Percentiles rank a stretch among this genome's conserved stretches.
Evolutionary conservation across 2,888 invertebrate genomes (phyloP).

Genomic region (Callosobruchus maculatus): DNA sequence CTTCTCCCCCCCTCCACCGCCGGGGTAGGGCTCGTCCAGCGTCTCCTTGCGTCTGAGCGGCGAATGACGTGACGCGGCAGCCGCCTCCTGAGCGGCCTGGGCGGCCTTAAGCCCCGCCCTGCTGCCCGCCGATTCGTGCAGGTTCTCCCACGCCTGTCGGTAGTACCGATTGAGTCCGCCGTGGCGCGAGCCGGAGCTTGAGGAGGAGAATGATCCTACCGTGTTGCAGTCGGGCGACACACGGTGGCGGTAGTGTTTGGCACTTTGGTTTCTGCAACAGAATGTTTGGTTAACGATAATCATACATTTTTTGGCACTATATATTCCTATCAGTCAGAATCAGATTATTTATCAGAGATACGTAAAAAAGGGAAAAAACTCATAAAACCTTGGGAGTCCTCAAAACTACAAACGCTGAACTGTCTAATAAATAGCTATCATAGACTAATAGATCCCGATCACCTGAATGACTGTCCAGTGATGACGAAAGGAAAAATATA

Average conservation of each 20-base stretch:
- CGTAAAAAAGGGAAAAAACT: too few species aligned
- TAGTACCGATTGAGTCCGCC: constrained; percentile 80
- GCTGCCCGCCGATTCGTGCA: constrained; percentile 75
- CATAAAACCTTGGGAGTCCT: too few species aligned
- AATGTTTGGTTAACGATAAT: too few species aligned
- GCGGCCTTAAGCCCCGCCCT: constrained; percentile 46
- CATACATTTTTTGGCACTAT: too few species aligned
- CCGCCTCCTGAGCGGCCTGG: constrained; percentile 51
- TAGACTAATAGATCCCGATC: too few species aligned
- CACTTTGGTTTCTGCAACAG: constrained; percentile 67
- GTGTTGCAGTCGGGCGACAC: constrained; percentile 89
- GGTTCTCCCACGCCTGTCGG: constrained; percentile 89
- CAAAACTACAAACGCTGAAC: too few species aligned
- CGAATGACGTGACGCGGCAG: constrained; percentile 51
- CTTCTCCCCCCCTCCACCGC: constrained; percentile 47
- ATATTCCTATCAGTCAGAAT: too few species aligned
- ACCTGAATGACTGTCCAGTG: too few species aligned
- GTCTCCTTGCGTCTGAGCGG: constrained; percentile 68
- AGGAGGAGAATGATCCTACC: constrained; percentile 84
- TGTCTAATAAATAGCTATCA: too few species aligned
- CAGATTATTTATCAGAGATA: too few species aligned
- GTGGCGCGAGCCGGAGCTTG: constrained; percentile 78
- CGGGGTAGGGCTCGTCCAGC: constrained; percentile 60
- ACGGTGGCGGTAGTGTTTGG: constrained; percentile 84
- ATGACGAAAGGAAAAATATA: too few species aligned